These are phyloP conservation scores for Rhinopomastus cyanomelas DNA, from an alignment of 2,113 vertebrate species.

Conservation along the genomic window DNA sequence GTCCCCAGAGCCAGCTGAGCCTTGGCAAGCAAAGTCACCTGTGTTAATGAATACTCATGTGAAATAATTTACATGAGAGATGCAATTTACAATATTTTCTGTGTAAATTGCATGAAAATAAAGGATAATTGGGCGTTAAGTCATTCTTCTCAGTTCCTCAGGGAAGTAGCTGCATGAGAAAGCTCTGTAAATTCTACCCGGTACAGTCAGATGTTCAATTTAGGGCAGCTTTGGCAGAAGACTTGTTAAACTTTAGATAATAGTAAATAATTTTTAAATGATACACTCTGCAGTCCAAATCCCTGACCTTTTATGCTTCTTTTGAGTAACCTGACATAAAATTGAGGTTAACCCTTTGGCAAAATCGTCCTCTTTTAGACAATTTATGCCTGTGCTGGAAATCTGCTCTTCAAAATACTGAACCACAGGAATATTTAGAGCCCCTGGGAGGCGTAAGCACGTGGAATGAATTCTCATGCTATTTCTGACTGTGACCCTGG, in stretches of 20 bases:
- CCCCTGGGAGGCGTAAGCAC: background rate
- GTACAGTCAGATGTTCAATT: background rate
- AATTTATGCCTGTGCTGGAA: background rate
- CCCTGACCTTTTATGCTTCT: background rate
- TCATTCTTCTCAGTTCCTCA: background rate
- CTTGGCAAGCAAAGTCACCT: constrained; percentile 42
- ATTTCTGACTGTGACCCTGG: background rate
- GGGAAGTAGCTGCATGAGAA: background rate
- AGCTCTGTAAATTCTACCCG: background rate
- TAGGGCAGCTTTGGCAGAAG: background rate
- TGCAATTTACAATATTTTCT: constrained; percentile 22
- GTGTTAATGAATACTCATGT: constrained; percentile 20
- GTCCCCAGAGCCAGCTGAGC: constrained; percentile 19
- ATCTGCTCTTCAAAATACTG: background rate
- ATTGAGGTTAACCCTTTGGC: background rate
- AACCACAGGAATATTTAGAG: background rate
- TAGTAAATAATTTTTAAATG: background rate
- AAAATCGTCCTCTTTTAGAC: background rate
- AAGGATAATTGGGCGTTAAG: background rate
- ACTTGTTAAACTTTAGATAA: background rate
- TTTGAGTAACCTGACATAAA: background rate
- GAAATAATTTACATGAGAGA: constrained; percentile 29
- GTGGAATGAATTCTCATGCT: background rate
- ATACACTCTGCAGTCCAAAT: background rate
- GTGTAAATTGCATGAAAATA: constrained; percentile 27